Evolutionary conservation across 2,113 vertebrate genomes (phyloP), one percentile per base, ranked within the genome.

Genomic region (Cinclus mexicanus): DNA sequence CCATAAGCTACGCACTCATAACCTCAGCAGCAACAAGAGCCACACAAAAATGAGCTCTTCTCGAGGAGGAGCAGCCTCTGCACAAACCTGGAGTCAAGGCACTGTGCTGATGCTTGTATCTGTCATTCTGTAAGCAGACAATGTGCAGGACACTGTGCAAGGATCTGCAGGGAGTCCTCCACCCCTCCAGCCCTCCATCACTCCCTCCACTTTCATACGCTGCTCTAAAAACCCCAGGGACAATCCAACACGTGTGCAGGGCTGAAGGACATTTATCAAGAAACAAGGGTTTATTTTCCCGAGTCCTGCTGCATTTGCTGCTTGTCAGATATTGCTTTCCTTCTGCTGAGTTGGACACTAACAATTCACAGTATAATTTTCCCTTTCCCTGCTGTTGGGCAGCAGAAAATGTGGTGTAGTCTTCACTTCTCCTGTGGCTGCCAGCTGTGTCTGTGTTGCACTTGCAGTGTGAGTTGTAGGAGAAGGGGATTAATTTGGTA

Each of bases 181-280:
- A 83, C 9, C 7, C 7, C 20, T 23, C 18, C 15, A 42, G 35
- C 35, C 35, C 35, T 37, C 35, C 35, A 37, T 37, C 35, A 37
- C 35, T 37, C 35, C 35, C 35, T 37, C 35, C 25, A 16, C 9
- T 37, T 86, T 31, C 5, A 14, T 12, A 25, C 2, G 10, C 42
- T 41, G 17, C 49, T 44, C 29, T 69, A 53, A 67, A 68, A 76
- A 49, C 28, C 9, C 12, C 41, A 25, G 4, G 64, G 55, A 25
- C 1, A 5, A 8, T 22, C 6, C 31, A 52, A n/a, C 37, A 39
- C 0, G 0, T 6, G 6, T 60, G 28, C 3, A 6, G 59, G 63
- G 17, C 12, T 10, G 42, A 59, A 25, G 20, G 23, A 26, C 2
- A 26, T 29, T 71, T 65, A 31, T 28, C 12, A n/a, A 52, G 22